phyloP scores from a whole-genome alignment of 2,113 vertebrate species.

The Brachypteracias leptosomus region DNA sequence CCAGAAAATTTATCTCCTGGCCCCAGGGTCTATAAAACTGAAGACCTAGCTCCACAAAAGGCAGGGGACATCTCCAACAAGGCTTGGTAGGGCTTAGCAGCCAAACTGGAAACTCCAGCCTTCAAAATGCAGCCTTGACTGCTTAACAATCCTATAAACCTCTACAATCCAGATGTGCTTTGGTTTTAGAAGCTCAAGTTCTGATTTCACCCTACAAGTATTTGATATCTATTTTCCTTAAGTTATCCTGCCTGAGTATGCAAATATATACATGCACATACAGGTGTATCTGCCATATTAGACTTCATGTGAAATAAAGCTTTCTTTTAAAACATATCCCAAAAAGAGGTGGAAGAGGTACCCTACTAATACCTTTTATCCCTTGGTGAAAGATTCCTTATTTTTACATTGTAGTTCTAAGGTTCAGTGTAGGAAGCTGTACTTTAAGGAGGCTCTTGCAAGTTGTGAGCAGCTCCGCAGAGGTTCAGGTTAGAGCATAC shows the following conservation, averaged over 20 bases:
- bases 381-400: background rate
- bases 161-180: background rate
- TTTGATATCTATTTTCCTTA: background rate
- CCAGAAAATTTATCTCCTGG: background rate
- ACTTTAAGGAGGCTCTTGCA: background rate
- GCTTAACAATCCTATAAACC: background rate
- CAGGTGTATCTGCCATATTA: background rate
- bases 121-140: background rate
- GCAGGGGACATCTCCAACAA: background rate
- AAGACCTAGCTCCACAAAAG: background rate
- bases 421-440: background rate
- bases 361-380: background rate
- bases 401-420: background rate
- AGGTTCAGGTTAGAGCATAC: rapidly evolving
- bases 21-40: background rate
- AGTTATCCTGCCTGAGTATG: background rate
- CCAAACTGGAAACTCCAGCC: background rate
- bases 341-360: background rate
- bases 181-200: background rate
- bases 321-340: background rate
- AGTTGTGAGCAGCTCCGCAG: background rate
- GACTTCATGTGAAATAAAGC: background rate
- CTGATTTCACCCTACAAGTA: background rate
- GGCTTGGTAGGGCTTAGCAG: background rate
- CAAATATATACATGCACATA: background rate